These are phyloP conservation scores for Penaeus vannamei DNA, from an alignment of 1,140 invertebrate species.

Conservation along the genomic window DNA sequence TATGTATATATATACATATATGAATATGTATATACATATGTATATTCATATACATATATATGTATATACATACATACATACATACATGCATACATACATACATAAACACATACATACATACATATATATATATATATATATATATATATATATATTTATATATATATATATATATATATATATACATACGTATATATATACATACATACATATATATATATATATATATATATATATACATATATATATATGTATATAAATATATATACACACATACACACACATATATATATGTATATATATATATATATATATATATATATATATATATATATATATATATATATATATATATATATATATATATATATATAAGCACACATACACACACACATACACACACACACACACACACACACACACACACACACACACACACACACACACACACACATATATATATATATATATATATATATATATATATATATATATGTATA, in stretches of 20 bases:
- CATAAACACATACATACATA: too few species aligned
- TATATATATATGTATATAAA: background rate
- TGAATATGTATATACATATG: too few species aligned
- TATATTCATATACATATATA: too few species aligned
- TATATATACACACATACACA: too few species aligned
- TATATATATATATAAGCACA: slow-evolving; percentile 4
- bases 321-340: slow-evolving; percentile 16
- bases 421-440: background rate
- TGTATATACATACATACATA: too few species aligned
- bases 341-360: slow-evolving; percentile 16
- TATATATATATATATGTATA: background rate
- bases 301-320: slow-evolving; percentile 16
- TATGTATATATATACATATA: too few species aligned
- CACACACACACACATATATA: background rate
- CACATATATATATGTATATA: slow-evolving; percentile 14
- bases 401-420: background rate
- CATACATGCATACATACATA: too few species aligned
- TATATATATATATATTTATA: background rate
- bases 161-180: too few species aligned
- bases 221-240: background rate
- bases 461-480: background rate
- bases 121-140: too few species aligned
- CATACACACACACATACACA: slow-evolving; percentile 12
- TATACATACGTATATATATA: too few species aligned
- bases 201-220: background rate